phyloP scores from a whole-genome alignment of 92 coral and sea anemone species.

The Zoanthus solanderi region DNA sequence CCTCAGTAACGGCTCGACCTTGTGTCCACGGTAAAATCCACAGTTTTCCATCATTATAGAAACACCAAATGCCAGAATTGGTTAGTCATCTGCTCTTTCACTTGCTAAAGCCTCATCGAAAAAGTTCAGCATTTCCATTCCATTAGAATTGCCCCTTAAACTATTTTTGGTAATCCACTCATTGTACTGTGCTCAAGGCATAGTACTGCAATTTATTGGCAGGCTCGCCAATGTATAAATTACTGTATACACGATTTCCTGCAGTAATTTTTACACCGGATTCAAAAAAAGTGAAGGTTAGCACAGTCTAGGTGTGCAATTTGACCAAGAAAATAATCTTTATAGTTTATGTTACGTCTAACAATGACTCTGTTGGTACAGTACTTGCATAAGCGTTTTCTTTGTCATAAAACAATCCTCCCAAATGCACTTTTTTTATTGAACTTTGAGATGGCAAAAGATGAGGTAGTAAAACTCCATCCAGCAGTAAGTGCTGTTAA shows the following conservation, averaged over 20 bases:
- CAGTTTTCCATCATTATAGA: conserved; percentile 65
- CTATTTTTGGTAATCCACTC: conserved; percentile 30
- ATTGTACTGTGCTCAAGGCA: conserved; percentile 22
- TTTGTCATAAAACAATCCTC: not conserved
- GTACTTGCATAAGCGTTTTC: not conserved
- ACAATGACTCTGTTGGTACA: not conserved
- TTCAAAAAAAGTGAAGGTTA: conserved; percentile 30
- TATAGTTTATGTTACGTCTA: not conserved
- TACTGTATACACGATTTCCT: conserved; percentile 29
- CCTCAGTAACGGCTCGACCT: conserved; percentile 50
- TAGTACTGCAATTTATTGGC: conserved; percentile 37
- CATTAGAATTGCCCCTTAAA: conserved; percentile 53
- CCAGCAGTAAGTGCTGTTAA: conserved; percentile 45
- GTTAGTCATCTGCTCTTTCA: conserved; percentile 31
- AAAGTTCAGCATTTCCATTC: conserved; percentile 62
- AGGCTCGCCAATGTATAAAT: not conserved
- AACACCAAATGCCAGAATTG: conserved; percentile 49
- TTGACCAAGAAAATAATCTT: not conserved
- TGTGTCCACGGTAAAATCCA: conserved; percentile 62
- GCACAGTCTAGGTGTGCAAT: conserved; percentile 45
- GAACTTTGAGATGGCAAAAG: not conserved
- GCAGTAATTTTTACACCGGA: conserved; percentile 35
- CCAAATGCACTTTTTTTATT: not conserved
- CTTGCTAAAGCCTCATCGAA: conserved; percentile 59
- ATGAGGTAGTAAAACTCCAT: not conserved